Conservation (phyloP, 2,888 invertebrate species). For the Cataglyphis livida region DNA sequence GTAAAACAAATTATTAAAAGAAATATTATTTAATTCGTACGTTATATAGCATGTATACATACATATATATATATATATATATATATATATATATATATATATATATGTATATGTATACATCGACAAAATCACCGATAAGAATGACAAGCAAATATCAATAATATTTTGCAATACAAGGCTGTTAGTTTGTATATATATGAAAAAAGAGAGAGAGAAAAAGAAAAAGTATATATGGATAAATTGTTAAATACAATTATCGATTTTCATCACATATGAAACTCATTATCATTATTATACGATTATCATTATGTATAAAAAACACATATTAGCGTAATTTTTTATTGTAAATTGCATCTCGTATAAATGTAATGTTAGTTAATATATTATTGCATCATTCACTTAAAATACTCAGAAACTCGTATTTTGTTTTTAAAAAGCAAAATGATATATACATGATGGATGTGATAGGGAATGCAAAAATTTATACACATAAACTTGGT, state of each 20-base stretch:
- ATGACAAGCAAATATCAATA: background rate
- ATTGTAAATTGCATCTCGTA: background rate
- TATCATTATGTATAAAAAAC: background rate
- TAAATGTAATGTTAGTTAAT: background rate
- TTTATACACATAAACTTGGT: slow-evolving; percentile 15
- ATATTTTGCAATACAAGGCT: background rate
- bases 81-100: too few species aligned
- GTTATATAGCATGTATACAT: background rate
- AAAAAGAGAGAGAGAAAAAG: background rate
- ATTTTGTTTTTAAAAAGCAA: background rate
- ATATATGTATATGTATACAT: too few species aligned
- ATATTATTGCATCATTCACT: slow-evolving; percentile 9
- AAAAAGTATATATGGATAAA: background rate
- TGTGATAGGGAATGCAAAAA: slow-evolving; percentile 22
- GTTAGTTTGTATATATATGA: background rate
- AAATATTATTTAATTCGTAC: slow-evolving; percentile 11
- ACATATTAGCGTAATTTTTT: background rate
- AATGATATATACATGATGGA: slow-evolving; percentile 6
- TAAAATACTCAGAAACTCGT: slow-evolving; percentile 21
- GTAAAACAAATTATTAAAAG: background rate
- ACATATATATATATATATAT: too few species aligned
- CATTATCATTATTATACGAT: background rate
- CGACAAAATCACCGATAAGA: background rate
- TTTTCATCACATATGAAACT: background rate
- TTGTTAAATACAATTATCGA: background rate